A percentile compares a stretch with the other conserved stretches of the same genome.
Conservation (phyloP, 2,797 vertebrate species). For the Crocidura indochinensis region DNA sequence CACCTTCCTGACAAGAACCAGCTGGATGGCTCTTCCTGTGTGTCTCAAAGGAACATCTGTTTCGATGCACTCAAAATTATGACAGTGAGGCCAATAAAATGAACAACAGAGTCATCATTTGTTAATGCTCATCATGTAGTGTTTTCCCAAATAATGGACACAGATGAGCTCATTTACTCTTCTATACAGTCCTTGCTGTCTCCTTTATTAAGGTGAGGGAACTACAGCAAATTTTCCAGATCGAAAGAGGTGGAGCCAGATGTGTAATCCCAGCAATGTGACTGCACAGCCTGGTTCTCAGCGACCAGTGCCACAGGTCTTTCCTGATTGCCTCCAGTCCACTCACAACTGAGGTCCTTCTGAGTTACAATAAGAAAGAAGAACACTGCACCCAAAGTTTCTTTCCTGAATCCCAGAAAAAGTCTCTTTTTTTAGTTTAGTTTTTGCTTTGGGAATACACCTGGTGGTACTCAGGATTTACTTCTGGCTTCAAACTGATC, state of each 20-base stretch:
- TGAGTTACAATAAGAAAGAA: background rate
- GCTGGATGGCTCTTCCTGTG: slow-evolving; percentile 8
- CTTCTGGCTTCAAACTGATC: too few relatives aligned
- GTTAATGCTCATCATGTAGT: background rate
- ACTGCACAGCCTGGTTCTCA: background rate
- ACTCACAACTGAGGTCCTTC: background rate
- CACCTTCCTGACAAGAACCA: background rate
- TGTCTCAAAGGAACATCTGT: slow-evolving; percentile 31
- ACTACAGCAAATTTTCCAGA: background rate
- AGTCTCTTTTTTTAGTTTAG: background rate
- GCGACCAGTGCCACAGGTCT: background rate
- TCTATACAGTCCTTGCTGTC: too few relatives aligned
- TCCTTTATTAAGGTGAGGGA: background rate
- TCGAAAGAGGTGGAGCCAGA: background rate
- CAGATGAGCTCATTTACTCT: background rate
- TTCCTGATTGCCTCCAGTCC: background rate
- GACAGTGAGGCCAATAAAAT: background rate
- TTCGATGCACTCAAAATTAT: background rate
- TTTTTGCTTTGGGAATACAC: too few relatives aligned
- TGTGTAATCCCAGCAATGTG: background rate
- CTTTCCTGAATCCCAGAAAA: background rate
- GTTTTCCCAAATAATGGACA: background rate
- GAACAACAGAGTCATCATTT: background rate
- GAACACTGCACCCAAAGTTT: background rate
- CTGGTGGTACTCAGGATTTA: background rate